A percentile compares a stretch with the other conserved stretches of the same genome.
Evolutionary conservation across 2,113 vertebrate species (phyloP).

Genomic region (Oryzias melastigma): DNA sequence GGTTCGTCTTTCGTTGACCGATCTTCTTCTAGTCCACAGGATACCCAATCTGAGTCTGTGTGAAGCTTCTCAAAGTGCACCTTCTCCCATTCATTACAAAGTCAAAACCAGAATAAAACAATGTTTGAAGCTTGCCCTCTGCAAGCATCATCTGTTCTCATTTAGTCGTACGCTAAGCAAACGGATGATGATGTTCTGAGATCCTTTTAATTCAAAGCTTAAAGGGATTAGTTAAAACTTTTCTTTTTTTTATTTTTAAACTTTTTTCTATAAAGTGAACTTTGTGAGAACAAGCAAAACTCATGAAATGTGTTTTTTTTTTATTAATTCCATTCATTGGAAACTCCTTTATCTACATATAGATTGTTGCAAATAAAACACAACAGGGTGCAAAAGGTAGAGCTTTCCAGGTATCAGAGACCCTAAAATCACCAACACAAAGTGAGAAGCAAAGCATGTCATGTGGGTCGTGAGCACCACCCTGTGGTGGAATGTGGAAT

Average conservation of each 20-base stretch:
- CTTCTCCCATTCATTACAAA: conserved; percentile 28
- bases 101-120: background rate
- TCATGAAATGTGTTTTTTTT: too few species aligned
- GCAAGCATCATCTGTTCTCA: background rate
- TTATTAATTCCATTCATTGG: conserved; percentile 1
- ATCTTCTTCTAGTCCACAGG: conserved; percentile 16
- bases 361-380: conserved; percentile 6
- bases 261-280: background rate
- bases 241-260: background rate
- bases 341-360: conserved; percentile 8
- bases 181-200: background rate
- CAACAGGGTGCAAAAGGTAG: background rate
- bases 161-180: conserved; percentile 3
- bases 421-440: too few species aligned
- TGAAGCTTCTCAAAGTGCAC: conserved; percentile 27
- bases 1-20: conserved; percentile 32
- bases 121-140: background rate
- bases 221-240: too few species aligned
- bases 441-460: background rate
- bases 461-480: conserved; percentile 42
- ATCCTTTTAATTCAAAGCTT: too few species aligned
- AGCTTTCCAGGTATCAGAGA: background rate
- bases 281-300: too few species aligned
- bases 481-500: conserved; percentile 35
- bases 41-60: conserved; percentile 23